Conservation (phyloP, 2,797 vertebrate genomes). For the Manis javanica region DNA sequence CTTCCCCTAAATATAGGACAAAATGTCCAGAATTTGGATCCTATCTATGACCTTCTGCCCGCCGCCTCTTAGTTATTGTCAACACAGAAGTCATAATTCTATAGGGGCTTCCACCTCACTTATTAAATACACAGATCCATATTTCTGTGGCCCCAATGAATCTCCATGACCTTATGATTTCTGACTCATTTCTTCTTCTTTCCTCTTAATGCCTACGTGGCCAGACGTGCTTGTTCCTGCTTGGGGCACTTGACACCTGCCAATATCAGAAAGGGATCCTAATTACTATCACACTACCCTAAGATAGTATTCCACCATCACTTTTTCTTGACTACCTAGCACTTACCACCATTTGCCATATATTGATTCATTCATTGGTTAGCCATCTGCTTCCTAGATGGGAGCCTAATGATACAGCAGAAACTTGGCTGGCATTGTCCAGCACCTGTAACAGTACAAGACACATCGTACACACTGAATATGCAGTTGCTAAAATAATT, state of each 20-base stretch:
- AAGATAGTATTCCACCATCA: not conserved
- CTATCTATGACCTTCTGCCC: not conserved
- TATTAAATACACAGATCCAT: not conserved
- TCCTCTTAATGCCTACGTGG: not conserved
- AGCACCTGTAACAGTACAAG: not conserved
- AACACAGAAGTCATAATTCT: not conserved
- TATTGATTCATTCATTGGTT: not conserved
- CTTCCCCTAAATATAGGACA: not conserved
- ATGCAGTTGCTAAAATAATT: not conserved
- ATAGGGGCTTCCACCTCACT: not conserved
- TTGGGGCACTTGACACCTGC: not conserved
- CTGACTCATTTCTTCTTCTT: not conserved
- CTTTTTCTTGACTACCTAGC: not conserved
- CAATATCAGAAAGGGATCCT: not conserved
- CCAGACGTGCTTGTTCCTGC: not conserved
- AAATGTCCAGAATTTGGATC: not conserved
- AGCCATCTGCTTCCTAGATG: not conserved
- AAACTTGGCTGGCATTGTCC: not conserved
- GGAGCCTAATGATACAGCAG: not conserved
- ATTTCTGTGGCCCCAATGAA: not conserved
- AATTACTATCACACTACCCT: not conserved
- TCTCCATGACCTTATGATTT: not conserved
- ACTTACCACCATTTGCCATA: not conserved
- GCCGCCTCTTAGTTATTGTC: not conserved
- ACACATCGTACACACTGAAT: not conserved